Percentiles rank a stretch among this genome's conserved stretches.
These are phyloP conservation scores for Crotophaga sulcirostris DNA, from an alignment of 2,113 vertebrate species.

Conservation along the genomic window DNA sequence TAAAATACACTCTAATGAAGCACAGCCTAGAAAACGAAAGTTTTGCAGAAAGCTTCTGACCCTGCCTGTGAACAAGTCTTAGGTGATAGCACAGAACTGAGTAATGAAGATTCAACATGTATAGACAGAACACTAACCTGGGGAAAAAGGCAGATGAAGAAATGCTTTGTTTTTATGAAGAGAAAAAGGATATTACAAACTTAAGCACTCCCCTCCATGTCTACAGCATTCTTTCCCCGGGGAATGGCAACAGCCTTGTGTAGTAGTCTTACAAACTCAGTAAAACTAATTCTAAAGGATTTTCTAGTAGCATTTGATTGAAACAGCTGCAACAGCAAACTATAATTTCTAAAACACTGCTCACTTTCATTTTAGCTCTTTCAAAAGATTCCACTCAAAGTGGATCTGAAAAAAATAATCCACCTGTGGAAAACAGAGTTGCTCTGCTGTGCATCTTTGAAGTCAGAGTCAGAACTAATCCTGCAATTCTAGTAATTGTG, in stretches of 20 bases:
- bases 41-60: not conserved
- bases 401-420: not conserved
- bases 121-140: not conserved
- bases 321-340: constrained; percentile 60
- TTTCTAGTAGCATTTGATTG: constrained; percentile 64
- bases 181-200: not conserved
- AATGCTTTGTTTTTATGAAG: not conserved
- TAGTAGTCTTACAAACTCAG: constrained; percentile 53
- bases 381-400: constrained; percentile 44
- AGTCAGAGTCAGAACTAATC: not conserved
- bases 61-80: not conserved
- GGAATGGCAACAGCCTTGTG: not conserved
- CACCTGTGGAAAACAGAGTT: not conserved
- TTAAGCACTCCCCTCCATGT: not conserved
- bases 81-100: not conserved
- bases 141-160: not conserved
- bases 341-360: constrained; percentile 45
- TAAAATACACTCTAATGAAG: not conserved
- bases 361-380: constrained; percentile 54
- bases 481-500: not conserved
- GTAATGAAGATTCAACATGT: not conserved
- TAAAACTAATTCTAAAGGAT: constrained; percentile 57
- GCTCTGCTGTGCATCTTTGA: not conserved
- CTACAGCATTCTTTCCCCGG: not conserved
- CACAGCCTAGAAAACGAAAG: not conserved